phyloP scores from a whole-genome alignment of 2,113 vertebrate genomes.

The Propithecus coquereli region DNA sequence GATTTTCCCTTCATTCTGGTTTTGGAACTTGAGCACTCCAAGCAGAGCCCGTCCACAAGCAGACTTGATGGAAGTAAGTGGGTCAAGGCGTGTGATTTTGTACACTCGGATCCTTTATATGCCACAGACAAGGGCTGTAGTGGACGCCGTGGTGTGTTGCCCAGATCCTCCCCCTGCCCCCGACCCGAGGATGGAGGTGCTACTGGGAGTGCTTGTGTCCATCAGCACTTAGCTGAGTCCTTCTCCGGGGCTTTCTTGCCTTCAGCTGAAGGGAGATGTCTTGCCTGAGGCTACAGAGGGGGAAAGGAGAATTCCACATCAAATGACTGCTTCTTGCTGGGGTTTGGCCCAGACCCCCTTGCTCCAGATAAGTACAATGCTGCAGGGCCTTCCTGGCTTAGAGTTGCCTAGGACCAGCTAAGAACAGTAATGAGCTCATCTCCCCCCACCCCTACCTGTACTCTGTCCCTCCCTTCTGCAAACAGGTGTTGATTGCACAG shows the following conservation, averaged over 20 bases:
- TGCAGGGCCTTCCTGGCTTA: neutral
- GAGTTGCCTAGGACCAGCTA: neutral
- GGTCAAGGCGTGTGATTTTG: neutral
- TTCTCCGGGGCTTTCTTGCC: neutral
- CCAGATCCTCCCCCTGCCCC: neutral
- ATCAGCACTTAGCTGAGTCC: neutral
- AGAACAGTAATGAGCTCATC: no score
- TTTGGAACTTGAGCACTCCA: neutral
- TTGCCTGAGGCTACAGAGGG: no score
- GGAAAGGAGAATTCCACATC: accelerated
- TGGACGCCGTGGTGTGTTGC: accelerated
- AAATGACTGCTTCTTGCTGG: neutral
- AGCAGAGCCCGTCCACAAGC: no score
- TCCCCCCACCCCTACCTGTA: no score
- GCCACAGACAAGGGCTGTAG: accelerated
- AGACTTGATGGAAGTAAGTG: neutral
- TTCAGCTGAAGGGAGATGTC: neutral
- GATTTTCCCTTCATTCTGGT: neutral
- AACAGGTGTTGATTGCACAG: neutral
- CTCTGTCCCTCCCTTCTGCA: no score
- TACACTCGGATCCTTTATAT: accelerated
- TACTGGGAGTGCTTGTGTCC: neutral
- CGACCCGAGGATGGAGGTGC: neutral
- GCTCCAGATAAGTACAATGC: neutral
- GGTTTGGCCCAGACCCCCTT: accelerated